Evolutionary conservation across 2,888 invertebrate genomes (phyloP).

Genomic region (Ectemnius cavifrons): DNA sequence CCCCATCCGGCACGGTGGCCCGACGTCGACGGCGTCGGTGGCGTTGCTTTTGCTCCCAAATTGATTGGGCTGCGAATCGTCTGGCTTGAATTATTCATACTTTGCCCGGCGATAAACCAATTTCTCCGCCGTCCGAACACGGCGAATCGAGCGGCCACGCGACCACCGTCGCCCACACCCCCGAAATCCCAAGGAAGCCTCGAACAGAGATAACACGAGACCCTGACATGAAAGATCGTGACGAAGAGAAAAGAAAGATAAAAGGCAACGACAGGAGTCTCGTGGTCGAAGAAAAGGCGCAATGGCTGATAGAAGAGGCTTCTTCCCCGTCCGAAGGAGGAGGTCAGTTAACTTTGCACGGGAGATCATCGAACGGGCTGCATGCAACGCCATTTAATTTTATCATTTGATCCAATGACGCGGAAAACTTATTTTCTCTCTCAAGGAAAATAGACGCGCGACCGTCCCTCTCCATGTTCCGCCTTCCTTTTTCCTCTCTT

Average conservation of each 20-base stretch:
- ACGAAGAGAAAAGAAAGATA: not conserved
- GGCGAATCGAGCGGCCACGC: constrained; percentile 55
- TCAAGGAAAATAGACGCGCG: constrained; percentile 42
- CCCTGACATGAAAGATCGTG: constrained; percentile 7
- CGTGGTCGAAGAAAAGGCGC: not conserved
- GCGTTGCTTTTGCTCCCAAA: constrained; percentile 65
- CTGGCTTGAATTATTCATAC: constrained; percentile 75
- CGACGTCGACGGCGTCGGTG: constrained; percentile 8
- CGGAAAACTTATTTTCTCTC: constrained; percentile 38
- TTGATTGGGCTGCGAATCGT: constrained; percentile 74
- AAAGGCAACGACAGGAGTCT: not conserved
- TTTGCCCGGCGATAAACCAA: constrained; percentile 74
- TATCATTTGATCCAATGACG: constrained; percentile 56
- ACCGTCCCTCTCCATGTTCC: no score
- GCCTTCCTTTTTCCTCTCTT: no score
- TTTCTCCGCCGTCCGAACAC: constrained; percentile 69
- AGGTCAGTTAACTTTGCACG: constrained; percentile 46
- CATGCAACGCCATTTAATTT: constrained; percentile 51
- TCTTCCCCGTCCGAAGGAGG: not conserved
- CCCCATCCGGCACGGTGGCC: no score
- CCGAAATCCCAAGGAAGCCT: constrained; percentile 28
- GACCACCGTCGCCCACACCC: constrained; percentile 30
- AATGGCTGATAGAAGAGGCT: not conserved
- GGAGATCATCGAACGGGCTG: constrained; percentile 55
- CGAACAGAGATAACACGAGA: constrained; percentile 25